A percentile compares a stretch with the other conserved stretches of the same genome.
Evolutionary conservation across 2,888 invertebrate species (phyloP).

Genomic region (Tetheella fluctuosa): DNA sequence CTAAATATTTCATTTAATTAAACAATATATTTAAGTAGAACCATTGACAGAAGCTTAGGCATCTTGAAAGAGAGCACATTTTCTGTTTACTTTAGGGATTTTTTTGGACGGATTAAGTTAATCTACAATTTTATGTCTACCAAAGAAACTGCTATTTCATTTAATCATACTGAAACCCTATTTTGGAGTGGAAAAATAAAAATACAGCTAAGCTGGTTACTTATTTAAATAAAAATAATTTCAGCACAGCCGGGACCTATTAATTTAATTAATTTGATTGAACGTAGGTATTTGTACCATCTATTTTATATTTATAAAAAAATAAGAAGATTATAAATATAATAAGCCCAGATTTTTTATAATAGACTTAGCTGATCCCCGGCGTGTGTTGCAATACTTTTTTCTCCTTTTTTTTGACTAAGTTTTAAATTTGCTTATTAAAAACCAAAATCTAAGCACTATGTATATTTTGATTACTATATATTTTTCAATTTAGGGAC

Average conservation of each 20-base stretch:
- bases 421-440: too few relatives aligned
- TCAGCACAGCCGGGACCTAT: not conserved
- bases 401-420: too few relatives aligned
- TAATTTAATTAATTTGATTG: not conserved
- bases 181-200: not conserved
- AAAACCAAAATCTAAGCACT: too few relatives aligned
- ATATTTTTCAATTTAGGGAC: too few relatives aligned
- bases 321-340: too few relatives aligned
- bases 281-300: too few relatives aligned
- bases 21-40: not conserved
- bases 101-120: slow-evolving; percentile 5
- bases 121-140: not conserved
- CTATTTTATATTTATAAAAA: too few relatives aligned
- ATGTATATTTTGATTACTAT: too few relatives aligned
- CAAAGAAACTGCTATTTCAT: slow-evolving; percentile 10
- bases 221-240: slow-evolving; percentile 6
- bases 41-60: not conserved
- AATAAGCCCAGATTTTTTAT: too few relatives aligned
- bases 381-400: too few relatives aligned
- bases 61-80: slow-evolving; percentile 1
- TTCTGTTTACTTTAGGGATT: not conserved
- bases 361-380: too few relatives aligned
- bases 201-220: not conserved
- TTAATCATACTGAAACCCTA: slow-evolving; percentile 9
- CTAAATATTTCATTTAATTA: not conserved